Evolutionary conservation across 2,888 invertebrate species (phyloP).

Genomic region (Netelia inedita): DNA sequence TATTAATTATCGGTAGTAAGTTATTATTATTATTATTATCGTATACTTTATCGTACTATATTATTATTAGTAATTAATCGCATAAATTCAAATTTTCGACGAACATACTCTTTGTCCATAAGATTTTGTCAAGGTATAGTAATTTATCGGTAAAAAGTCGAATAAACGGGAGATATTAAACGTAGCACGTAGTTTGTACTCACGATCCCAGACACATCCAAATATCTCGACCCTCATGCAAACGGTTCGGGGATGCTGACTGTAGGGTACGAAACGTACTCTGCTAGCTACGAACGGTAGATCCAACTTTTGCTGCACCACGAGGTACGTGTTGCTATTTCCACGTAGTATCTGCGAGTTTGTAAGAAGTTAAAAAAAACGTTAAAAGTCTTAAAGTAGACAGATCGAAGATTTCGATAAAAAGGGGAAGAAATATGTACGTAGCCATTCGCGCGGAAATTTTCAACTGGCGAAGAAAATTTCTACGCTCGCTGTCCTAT

Average conservation of each 20-base stretch:
- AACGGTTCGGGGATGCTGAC: constrained; percentile 93
- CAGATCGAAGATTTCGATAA: constrained; percentile 21
- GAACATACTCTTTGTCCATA: neutral
- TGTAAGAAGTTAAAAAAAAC: constrained; percentile 49
- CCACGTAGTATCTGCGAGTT: constrained; percentile 89
- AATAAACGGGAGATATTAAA: neutral
- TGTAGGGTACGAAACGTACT: constrained; percentile 95
- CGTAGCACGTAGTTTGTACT: constrained; percentile 81
- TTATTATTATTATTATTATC: too few relatives aligned
- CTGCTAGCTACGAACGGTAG: constrained; percentile 94
- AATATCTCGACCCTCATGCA: constrained; percentile 97
- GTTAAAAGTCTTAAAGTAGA: constrained; percentile 37
- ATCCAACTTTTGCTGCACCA: constrained; percentile 90
- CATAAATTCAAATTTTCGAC: neutral
- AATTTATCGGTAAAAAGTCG: neutral
- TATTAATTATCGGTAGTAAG: neutral
- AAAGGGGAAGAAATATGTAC: constrained; percentile 33
- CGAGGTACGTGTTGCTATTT: constrained; percentile 92
- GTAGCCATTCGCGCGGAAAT: constrained; percentile 4
- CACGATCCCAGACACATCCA: constrained; percentile 93
- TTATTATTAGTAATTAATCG: too few relatives aligned
- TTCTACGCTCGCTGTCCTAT: neutral
- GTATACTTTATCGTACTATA: too few relatives aligned
- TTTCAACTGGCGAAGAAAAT: constrained; percentile 15
- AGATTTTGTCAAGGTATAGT: too few relatives aligned